These are phyloP conservation scores for Delichon dasypus DNA, from an alignment of 2,797 vertebrate genomes.

Conservation along the genomic window DNA sequence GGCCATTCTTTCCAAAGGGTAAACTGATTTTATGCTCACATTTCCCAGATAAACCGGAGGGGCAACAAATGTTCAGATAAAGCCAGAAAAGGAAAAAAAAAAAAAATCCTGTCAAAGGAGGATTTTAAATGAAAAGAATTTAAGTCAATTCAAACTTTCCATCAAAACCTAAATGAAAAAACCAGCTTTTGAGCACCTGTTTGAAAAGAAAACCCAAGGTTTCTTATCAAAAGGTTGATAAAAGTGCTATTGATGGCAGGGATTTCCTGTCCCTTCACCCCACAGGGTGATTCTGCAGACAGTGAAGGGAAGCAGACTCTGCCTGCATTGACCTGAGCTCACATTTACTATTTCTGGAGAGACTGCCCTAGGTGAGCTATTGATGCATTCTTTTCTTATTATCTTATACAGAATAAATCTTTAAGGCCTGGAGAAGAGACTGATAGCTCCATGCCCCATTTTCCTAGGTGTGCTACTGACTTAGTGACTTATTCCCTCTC, in stretches of 20 bases:
- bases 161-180: neutral
- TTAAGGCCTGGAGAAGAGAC: neutral
- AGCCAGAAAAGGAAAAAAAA: neutral
- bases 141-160: neutral
- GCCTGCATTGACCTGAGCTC: neutral
- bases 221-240: neutral
- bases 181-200: neutral
- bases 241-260: neutral
- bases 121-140: neutral
- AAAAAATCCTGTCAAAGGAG: neutral
- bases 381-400: neutral
- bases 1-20: neutral
- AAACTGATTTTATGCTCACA: too few relatives aligned
- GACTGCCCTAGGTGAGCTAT: neutral
- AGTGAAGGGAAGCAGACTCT: neutral
- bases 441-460: neutral
- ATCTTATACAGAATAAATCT: neutral
- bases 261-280: neutral
- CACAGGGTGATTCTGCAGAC: neutral
- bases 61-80: neutral
- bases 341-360: neutral
- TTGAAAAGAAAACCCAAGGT: neutral
- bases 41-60: too few relatives aligned
- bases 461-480: neutral
- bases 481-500: neutral